Evolutionary conservation across 2,797 vertebrate species (phyloP), one percentile per base, ranked within the genome.

Genomic region (Helarctos malayanus): DNA sequence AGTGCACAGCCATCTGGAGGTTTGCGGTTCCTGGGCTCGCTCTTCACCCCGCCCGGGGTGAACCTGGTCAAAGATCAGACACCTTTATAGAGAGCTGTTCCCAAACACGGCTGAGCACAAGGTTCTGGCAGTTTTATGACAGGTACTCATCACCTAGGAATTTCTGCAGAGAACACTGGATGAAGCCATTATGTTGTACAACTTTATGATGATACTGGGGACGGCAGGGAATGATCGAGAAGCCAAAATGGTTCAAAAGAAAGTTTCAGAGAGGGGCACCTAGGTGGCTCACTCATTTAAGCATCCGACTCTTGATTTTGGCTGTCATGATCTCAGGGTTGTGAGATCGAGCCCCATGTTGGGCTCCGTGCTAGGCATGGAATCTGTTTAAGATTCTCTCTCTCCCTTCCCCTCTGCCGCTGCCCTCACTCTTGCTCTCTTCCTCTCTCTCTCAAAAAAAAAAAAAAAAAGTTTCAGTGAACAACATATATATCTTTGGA

Each of bases 401-500:
- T n/a, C 32, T 63, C 61, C 61, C 14, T 2, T 32, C 8, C 61
- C 61, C 29, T 18, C 61, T 16, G 32, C 15, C 32, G 29, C 15
- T n/a, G 29, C 29, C 3, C 7, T n/a, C 32, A 15, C 61, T 65
- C 61, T 8, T 18, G 61, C 7, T 65, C 32, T n/a, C 61, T n/a
- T n/a, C 32, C 32, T 3, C 61, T 1, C 29, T 13, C 59, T 29
- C 27, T 41, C 18, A 38, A 38, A 61, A 29, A 61, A 61, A 61
- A 29, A 59, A 61, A 61, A 32, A 63, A 63, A 63, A 63, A 63
- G 29, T 98, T 99, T 99, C 97, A 98, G 99, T 98, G 99, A 99
- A 97, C 99, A 99, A 98, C 99, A 99, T 98, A 99, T 99, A 63
- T 99, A 99, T 84, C 99, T 99, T 83, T 99, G 99, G 18, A 99